Conservation (phyloP, 2,113 vertebrate genomes). For the Syngnathoides biaculeatus region DNA sequence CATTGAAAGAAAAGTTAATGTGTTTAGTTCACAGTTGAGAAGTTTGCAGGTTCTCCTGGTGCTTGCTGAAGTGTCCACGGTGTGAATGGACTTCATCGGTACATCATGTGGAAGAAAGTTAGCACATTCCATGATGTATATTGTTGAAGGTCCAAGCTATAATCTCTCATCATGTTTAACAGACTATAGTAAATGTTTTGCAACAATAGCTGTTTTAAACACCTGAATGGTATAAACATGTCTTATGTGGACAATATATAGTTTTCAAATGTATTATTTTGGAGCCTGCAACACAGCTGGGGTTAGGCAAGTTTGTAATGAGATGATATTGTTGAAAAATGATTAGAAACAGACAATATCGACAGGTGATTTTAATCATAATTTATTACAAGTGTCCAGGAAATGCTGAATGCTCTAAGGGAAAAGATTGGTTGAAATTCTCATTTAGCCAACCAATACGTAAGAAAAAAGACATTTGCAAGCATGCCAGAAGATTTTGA, state of each 20-base stretch:
- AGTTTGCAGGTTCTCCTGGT: no score
- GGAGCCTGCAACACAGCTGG: neutral
- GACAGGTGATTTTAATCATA: conserved; percentile 2
- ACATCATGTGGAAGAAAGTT: no score
- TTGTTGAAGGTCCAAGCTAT: no score
- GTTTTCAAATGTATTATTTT: neutral
- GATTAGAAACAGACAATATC: neutral
- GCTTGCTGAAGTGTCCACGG: no score
- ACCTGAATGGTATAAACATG: no score
- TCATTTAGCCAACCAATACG: neutral
- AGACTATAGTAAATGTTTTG: no score
- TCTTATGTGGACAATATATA: neutral
- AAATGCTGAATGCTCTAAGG: neutral
- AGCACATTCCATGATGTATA: no score
- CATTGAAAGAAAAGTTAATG: no score
- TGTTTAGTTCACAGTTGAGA: no score
- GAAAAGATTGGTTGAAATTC: neutral
- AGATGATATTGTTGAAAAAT: conserved; percentile 1
- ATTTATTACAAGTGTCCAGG: neutral
- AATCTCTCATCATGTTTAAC: no score
- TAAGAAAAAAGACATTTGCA: conserved; percentile 1
- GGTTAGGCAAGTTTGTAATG: neutral
- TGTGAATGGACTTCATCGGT: no score
- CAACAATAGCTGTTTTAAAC: no score
- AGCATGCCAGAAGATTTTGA: conserved; percentile 4